A percentile compares a stretch with the other conserved stretches of the same genome.
phyloP scores from a whole-genome alignment of 1,140 invertebrate genomes.

The Papilio aristodemus region DNA sequence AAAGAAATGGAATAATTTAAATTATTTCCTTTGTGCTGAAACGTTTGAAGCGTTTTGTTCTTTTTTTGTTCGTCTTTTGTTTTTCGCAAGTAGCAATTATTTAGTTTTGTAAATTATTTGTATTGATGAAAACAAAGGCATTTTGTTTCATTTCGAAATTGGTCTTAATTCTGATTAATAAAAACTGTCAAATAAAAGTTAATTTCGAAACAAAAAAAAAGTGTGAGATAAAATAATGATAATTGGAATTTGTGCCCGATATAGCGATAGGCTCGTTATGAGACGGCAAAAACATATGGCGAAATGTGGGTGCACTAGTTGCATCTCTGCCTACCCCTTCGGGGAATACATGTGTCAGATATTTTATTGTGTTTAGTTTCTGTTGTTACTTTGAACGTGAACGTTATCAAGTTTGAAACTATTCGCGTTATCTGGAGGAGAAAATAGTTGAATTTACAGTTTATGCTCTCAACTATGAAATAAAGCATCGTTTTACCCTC shows the following conservation, averaged over 20 bases:
- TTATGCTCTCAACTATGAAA: constrained; percentile 12
- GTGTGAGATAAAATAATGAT: too few relatives aligned
- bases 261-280: too few relatives aligned
- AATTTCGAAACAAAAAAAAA: neutral
- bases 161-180: too few relatives aligned
- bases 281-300: too few relatives aligned
- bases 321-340: too few relatives aligned
- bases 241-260: too few relatives aligned
- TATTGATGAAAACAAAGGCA: neutral
- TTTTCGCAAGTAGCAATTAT: neutral
- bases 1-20: constrained; percentile 15
- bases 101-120: neutral
- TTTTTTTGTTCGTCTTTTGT: neutral
- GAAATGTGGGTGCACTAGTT: too few relatives aligned
- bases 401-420: constrained; percentile 10
- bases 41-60: neutral
- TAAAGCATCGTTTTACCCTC: constrained; percentile 4
- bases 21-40: constrained; percentile 1
- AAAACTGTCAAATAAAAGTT: neutral
- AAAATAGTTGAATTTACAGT: constrained; percentile 7
- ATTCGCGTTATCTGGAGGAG: constrained; percentile 1
- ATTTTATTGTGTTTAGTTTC: neutral
- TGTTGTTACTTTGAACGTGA: neutral
- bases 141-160: neutral
- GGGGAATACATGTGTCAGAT: neutral